These are phyloP conservation scores for Notechis scutatus DNA, from an alignment of 2,113 vertebrate genomes.

Conservation along the genomic window DNA sequence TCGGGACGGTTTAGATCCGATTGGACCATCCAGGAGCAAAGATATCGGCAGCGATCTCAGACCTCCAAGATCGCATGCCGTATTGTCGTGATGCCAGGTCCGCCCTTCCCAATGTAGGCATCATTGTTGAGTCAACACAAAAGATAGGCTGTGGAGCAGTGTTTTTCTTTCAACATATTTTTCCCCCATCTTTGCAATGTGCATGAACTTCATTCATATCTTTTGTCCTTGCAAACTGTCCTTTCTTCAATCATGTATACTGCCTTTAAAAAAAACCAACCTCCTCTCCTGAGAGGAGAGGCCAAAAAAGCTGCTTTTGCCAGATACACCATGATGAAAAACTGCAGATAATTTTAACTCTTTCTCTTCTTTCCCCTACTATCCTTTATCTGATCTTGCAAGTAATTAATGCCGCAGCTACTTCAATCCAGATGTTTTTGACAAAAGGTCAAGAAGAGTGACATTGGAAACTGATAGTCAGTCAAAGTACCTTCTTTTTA, in stretches of 20 bases:
- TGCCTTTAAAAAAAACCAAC: neutral
- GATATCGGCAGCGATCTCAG: too few species aligned
- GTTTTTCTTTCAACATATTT: neutral
- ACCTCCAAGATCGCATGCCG: too few species aligned
- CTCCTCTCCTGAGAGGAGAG: neutral
- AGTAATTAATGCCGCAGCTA: neutral
- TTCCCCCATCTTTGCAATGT: neutral
- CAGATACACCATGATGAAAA: neutral
- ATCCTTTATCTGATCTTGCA: neutral
- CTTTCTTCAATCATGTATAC: neutral
- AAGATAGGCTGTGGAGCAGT: neutral
- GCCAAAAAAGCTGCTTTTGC: neutral
- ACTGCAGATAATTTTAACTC: neutral
- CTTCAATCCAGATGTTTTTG: neutral
- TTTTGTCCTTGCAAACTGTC: neutral
- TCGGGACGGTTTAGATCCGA: too few species aligned
- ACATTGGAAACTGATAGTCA: neutral
- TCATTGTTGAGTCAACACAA: neutral
- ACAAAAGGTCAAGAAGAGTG: neutral
- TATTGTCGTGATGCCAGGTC: too few species aligned
- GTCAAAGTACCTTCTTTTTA: neutral
- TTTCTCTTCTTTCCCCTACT: neutral
- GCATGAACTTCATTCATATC: neutral
- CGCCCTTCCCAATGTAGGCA: too few species aligned
- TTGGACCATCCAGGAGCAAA: too few species aligned